Percentiles rank a stretch among this genome's conserved stretches.
Evolutionary conservation across 2,797 vertebrate species (phyloP).

Genomic region (Morelia viridis): DNA sequence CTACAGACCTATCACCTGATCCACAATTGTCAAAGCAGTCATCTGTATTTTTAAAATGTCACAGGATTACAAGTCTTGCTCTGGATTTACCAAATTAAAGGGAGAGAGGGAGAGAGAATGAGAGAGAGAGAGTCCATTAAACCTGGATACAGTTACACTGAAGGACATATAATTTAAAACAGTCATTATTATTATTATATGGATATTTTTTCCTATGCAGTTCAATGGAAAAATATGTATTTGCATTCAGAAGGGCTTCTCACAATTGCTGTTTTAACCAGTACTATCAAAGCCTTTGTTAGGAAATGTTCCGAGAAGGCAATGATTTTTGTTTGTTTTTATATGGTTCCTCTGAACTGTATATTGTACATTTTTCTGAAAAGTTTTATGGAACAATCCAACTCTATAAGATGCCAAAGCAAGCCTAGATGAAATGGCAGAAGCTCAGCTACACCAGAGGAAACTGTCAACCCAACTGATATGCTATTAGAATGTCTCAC

Average conservation of each 20-base stretch:
- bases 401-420: background rate
- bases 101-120: background rate
- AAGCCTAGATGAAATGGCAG: background rate
- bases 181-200: background rate
- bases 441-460: background rate
- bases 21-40: background rate
- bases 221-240: background rate
- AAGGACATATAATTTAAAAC: background rate
- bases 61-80: background rate
- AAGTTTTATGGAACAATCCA: background rate
- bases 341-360: background rate
- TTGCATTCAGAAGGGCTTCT: background rate
- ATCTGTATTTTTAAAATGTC: background rate
- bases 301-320: background rate
- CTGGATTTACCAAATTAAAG: background rate
- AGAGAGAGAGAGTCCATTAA: background rate
- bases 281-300: background rate
- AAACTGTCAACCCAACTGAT: background rate
- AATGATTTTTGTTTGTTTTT: slow-evolving; percentile 1
- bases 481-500: background rate
- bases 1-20: background rate
- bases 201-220: background rate
- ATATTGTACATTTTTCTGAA: slow-evolving; percentile 5
- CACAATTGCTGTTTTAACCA: background rate
- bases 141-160: background rate